Conservation (phyloP, 2,113 vertebrate genomes). For the Lophotis ruficrista region DNA sequence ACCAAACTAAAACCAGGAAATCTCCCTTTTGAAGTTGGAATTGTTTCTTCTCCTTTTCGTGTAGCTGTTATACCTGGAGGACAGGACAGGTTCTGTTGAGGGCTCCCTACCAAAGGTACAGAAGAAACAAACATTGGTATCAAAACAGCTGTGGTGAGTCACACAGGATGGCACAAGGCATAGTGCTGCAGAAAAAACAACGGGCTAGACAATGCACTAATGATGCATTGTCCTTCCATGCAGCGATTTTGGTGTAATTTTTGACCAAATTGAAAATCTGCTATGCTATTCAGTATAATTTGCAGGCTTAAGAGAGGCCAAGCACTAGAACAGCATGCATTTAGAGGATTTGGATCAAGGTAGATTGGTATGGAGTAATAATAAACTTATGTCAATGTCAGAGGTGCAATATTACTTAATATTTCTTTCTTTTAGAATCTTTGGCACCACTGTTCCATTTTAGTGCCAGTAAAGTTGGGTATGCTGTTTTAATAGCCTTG, state of each 20-base stretch:
- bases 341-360: slow-evolving; percentile 64
- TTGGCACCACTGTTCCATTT: slow-evolving; percentile 57
- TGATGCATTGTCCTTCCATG: background rate
- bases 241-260: background rate
- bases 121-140: background rate
- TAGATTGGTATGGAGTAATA: slow-evolving; percentile 64
- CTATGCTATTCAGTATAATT: background rate
- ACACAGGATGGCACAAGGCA: background rate
- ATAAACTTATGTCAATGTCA: slow-evolving; percentile 65
- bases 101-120: background rate
- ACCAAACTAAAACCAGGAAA: background rate
- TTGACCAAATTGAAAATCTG: background rate
- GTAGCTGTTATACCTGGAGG: background rate
- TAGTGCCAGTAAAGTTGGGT: slow-evolving; percentile 65
- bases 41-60: background rate
- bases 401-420: slow-evolving; percentile 66
- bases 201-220: background rate
- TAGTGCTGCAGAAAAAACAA: background rate
- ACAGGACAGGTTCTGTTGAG: background rate
- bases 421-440: slow-evolving; percentile 66
- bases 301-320: background rate
- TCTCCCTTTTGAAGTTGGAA: background rate
- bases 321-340: background rate
- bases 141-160: background rate
- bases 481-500: slow-evolving; percentile 61